Evolutionary conservation across 2,113 vertebrate species (phyloP), one percentile per base, ranked within the genome.

Genomic region (Chamaetylas fuelleborni): DNA sequence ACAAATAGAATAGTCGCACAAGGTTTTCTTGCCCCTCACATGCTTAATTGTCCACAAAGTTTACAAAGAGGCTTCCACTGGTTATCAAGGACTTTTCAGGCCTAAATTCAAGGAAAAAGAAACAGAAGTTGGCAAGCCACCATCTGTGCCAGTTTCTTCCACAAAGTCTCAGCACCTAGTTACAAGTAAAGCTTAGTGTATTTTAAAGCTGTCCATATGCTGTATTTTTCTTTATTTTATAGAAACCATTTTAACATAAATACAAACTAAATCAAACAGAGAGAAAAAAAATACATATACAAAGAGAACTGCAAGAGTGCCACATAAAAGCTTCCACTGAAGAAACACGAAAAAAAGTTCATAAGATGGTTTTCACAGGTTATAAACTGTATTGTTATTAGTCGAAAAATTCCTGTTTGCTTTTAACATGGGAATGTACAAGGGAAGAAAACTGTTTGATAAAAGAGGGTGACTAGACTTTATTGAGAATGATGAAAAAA

Each of bases 101-200:
- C 38, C 72, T 81, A 81, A 83, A 60, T 81, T 81, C 48, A 84
- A 64, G 36, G 16, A 43, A 81, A 89, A 85, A 89, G 38, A 79
- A 85, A 10, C 38, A 80, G 38, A 92, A 69, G 19, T 19, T 76
- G 85, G 38, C 34, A 96, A 94, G 61, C 14, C 23, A 89, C 48
- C 43, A 82, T 31, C 34, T 87, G 34, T 53, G 43, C 25, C 48
- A 47, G 16, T 78, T 82, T 73, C 12, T 67, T 76, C 28, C n/a
- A 90, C 43, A 86, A 92, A 93, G 73, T 50, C 62, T 50, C 60
- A 83, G 29, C 45, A 91, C 25, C 18, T 34, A 73, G 45, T 42
- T 77, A 34, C 38, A 88, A 54, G 43, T 51, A 70, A 70, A 77
- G 29, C 47, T 82, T 24, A 66, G 14, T 12, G 24, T 72, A 48